A percentile compares a stretch with the other conserved stretches of the same genome.
These are phyloP conservation scores for Xyrauchen texanus DNA, from an alignment of 2,113 vertebrate species.

Conservation along the genomic window DNA sequence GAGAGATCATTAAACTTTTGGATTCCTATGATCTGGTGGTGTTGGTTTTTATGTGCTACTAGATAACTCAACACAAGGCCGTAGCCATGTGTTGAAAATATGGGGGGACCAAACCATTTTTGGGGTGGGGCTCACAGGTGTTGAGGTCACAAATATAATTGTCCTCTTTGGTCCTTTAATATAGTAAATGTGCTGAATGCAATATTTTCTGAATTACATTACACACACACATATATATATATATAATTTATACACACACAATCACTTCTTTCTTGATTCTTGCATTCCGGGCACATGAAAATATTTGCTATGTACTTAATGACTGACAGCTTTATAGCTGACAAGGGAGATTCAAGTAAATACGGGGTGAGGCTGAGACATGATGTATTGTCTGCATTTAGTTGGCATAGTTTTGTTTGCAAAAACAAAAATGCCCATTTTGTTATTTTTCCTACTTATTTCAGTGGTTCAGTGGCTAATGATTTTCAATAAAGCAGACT, in stretches of 20 bases:
- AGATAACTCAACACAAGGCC: too few relatives aligned
- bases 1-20: conserved; percentile 90
- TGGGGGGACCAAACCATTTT: too few relatives aligned
- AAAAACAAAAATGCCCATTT: neutral
- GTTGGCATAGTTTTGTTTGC: neutral
- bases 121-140: too few relatives aligned
- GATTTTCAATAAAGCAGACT: neutral
- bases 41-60: conserved; percentile 6
- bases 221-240: too few relatives aligned
- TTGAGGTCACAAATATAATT: too few relatives aligned
- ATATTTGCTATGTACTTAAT: conserved; percentile 39
- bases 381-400: conserved; percentile 6
- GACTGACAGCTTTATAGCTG: conserved; percentile 17
- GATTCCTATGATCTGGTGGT: conserved; percentile 69
- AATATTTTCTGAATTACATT: too few relatives aligned
- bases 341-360: neutral
- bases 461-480: neutral
- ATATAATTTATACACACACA: neutral
- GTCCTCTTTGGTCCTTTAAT: too few relatives aligned
- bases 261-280: neutral
- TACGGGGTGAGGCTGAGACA: neutral
- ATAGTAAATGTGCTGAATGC: too few relatives aligned
- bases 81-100: too few relatives aligned
- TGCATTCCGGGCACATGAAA: conserved; percentile 25
- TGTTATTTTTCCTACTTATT: neutral